phyloP scores from a whole-genome alignment of 2,888 invertebrate genomes.

The Sesamia inferens region DNA sequence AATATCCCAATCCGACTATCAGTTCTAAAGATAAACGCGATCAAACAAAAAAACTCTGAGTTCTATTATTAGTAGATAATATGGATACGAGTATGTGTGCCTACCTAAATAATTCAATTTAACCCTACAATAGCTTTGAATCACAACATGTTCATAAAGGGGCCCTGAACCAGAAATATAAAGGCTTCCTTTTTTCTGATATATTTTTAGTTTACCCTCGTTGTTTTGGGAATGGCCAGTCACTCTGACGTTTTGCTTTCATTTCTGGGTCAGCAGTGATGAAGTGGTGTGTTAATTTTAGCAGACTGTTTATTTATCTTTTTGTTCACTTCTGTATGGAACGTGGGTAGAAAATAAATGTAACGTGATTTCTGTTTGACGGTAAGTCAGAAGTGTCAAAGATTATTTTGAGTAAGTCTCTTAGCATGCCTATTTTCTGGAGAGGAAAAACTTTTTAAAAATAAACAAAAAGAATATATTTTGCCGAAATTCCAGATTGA shows the following conservation, averaged over 20 bases:
- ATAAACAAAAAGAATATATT: not conserved
- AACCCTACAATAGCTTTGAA: conserved; percentile 31
- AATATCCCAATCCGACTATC: not conserved
- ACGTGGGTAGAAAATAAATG: not conserved
- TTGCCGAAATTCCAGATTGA: no score
- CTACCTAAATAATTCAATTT: conserved; percentile 24
- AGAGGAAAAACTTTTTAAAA: not conserved
- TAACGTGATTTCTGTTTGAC: not conserved
- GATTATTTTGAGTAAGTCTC: not conserved
- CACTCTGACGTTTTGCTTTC: conserved; percentile 52
- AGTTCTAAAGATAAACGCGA: not conserved
- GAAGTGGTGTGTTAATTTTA: conserved; percentile 38
- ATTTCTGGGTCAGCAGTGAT: conserved; percentile 50
- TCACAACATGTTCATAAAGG: conserved; percentile 13
- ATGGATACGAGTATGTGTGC: not conserved
- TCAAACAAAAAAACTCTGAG: not conserved
- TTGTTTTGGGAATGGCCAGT: conserved; percentile 47
- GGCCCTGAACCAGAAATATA: conserved; percentile 18
- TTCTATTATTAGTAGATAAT: not conserved
- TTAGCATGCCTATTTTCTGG: not conserved
- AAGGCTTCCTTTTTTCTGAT: conserved; percentile 29
- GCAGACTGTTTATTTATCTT: conserved; percentile 33
- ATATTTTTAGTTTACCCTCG: conserved; percentile 50
- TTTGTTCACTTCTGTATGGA: not conserved
- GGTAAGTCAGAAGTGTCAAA: not conserved